Evolutionary conservation across 1,140 invertebrate species (phyloP).

Genomic region (Zaprionus camerounensis): DNA sequence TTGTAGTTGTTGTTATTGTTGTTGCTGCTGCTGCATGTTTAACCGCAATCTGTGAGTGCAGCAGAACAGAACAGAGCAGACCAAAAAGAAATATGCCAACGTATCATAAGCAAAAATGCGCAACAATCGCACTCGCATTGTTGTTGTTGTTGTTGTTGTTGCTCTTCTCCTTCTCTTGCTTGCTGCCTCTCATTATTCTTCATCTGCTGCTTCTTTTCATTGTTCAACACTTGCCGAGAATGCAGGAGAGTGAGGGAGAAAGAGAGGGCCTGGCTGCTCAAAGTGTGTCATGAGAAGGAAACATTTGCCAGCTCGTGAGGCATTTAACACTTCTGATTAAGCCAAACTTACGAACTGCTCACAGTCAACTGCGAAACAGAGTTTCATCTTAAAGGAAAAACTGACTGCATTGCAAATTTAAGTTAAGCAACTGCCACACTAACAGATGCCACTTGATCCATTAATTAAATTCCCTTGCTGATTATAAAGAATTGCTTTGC

Average conservation of each 20-base stretch:
- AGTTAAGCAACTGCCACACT: background rate
- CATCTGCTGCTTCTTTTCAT: conserved; percentile 10
- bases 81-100: conserved; percentile 52
- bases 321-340: conserved; percentile 34
- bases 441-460: too few species aligned
- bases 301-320: conserved; percentile 42
- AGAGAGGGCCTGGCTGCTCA: conserved; percentile 3
- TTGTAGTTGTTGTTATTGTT: conserved; percentile 12
- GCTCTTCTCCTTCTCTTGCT: background rate
- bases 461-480: too few species aligned
- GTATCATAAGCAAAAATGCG: conserved; percentile 50
- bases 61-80: conserved; percentile 25
- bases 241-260: background rate
- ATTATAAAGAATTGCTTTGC: too few species aligned
- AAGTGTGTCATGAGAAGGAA: conserved; percentile 54
- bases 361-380: background rate
- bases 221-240: conserved; percentile 35
- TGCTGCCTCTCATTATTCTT: conserved; percentile 17
- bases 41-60: conserved; percentile 58
- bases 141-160: background rate
- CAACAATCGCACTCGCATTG: conserved; percentile 46
- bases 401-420: background rate
- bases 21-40: conserved; percentile 48
- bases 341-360: conserved; percentile 2
- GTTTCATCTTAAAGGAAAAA: background rate